phyloP scores from a whole-genome alignment of 2,888 invertebrate species.

The Drosophila peninsularis region DNA sequence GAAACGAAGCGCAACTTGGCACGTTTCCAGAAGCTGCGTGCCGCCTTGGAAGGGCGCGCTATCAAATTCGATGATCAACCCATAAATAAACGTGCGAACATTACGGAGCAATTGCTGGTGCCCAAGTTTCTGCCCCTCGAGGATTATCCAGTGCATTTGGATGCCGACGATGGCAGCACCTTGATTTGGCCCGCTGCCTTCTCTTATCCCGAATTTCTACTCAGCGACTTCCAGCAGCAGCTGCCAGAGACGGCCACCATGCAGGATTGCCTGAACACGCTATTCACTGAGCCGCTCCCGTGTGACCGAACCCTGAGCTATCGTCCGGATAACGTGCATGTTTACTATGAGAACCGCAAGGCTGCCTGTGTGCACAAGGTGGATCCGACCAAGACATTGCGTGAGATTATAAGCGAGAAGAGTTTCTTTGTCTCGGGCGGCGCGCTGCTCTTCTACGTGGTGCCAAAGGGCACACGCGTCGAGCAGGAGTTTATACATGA shows the following conservation, averaged over 20 bases:
- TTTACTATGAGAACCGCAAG: slow-evolving; percentile 90
- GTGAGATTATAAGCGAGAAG: slow-evolving; percentile 87
- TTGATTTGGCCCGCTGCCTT: slow-evolving; percentile 95
- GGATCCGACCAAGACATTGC: slow-evolving; percentile 86
- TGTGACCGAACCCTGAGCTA: slow-evolving; percentile 91
- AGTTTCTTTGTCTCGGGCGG: slow-evolving; percentile 83
- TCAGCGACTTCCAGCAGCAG: slow-evolving; percentile 93
- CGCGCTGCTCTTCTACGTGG: slow-evolving; percentile 82
- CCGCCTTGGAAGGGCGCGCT: slow-evolving; percentile 85
- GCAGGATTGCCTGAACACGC: slow-evolving; percentile 87
- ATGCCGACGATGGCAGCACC: slow-evolving; percentile 85
- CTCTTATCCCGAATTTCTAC: slow-evolving; percentile 94
- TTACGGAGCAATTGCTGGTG: slow-evolving; percentile 86
- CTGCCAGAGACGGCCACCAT: slow-evolving; percentile 91
- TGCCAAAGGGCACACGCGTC: slow-evolving; percentile 75
- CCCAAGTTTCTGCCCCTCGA: slow-evolving; percentile 89
- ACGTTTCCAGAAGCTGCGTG: slow-evolving; percentile 85
- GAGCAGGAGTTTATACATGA: slow-evolving; percentile 82
- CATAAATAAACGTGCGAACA: slow-evolving; percentile 77
- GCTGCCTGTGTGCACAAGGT: slow-evolving; percentile 87
- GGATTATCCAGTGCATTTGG: slow-evolving; percentile 88
- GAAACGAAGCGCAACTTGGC: slow-evolving; percentile 85
- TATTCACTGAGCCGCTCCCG: slow-evolving; percentile 89
- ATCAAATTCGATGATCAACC: slow-evolving; percentile 86
- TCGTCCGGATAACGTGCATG: slow-evolving; percentile 86